These are phyloP conservation scores for Protodeltote pygarga DNA, from an alignment of 2,888 invertebrate species.

Conservation along the genomic window DNA sequence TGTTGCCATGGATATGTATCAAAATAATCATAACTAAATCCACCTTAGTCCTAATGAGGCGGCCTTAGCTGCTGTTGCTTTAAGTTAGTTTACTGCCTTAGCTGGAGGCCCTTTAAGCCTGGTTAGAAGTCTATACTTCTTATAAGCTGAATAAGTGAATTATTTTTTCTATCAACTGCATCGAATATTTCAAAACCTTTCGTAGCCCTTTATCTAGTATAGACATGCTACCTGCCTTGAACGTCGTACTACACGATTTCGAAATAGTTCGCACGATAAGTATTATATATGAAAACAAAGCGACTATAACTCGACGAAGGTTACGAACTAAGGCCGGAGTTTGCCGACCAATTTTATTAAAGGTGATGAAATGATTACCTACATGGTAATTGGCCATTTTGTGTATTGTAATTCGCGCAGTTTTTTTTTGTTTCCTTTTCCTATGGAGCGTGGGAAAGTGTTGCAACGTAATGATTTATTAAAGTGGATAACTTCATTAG, in stretches of 20 bases:
- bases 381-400: conserved; percentile 57
- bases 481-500: conserved; percentile 41
- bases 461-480: conserved; percentile 32
- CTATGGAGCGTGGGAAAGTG: conserved; percentile 51
- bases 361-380: conserved; percentile 63
- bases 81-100: no score
- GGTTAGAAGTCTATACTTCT: no score
- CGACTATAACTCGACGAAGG: conserved; percentile 67
- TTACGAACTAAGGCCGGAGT: conserved; percentile 55
- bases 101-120: no score
- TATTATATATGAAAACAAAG: conserved; percentile 64
- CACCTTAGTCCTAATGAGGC: no score
- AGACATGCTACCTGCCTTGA: conserved; percentile 44
- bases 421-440: conserved; percentile 49
- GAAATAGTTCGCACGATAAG: conserved; percentile 65
- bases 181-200: no score
- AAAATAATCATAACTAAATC: no score
- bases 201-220: conserved; percentile 23
- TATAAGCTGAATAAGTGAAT: no score
- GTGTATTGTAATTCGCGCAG: conserved; percentile 48
- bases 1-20: no score
- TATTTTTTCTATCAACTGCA: no score
- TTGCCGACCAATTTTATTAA: conserved; percentile 58
- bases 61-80: no score
- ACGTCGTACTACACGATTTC: conserved; percentile 51